Evolutionary conservation across 2,797 vertebrate genomes (phyloP), one percentile per base, ranked within the genome.

Genomic region (Prionace glauca): DNA sequence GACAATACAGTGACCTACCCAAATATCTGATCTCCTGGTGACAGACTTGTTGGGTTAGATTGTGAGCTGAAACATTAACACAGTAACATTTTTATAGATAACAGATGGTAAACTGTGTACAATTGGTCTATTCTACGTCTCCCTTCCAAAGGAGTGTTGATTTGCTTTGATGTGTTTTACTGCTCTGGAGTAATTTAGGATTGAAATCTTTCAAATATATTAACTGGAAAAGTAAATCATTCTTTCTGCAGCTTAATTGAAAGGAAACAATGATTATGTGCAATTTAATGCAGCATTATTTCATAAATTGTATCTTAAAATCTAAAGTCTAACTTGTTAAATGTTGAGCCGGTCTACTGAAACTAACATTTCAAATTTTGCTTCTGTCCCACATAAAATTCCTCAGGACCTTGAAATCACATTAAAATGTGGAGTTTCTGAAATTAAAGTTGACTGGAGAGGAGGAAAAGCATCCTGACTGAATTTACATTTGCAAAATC

Each of bases 101-200:
- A 69, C 90, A 67, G 90, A 92, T 92, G 62, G 90, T 0, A 32
- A 62, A 62, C n/a, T 8, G 8, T 36, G 90, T 92, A 67, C 62
- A 67, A 91, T 9, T 18, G 88, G 62, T 18, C n/a, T 69, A 67
- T 92, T 67, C 90, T 69, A n/a, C 90, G 41, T 67, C 67, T 41
- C n/a, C 90, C 24, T 92, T 91, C 50, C 60, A 5, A 91, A 91
- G 32, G 60, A 65, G 60, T 16, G 29, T 69, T 92, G n/a, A 92
- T 92, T 69, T 92, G 90, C 90, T 92, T 92, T 92, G 90, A 92
- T 67, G 62, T 92, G 62, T 69, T 41, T 92, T 91, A 67, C 62
- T 12, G 22, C 62, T 92, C 62, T 24, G 18, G 90, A 11, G 90
- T 3, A 36, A 92, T 41, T 92, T 41, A 36, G 22, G 90, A 2